phyloP scores from a whole-genome alignment of 1,140 invertebrate genomes.

The Brachionus rotundiformis region DNA sequence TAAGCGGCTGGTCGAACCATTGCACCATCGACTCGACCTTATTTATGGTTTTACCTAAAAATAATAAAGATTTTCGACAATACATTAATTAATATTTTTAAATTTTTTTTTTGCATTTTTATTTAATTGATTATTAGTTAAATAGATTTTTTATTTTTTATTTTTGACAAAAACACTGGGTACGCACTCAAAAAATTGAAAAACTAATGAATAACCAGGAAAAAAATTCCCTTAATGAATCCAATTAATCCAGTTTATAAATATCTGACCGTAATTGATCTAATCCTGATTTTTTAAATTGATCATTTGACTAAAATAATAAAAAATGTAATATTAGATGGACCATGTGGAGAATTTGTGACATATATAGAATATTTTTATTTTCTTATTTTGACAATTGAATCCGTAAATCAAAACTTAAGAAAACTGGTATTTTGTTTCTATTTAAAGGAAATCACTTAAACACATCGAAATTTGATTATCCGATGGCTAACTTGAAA shows the following conservation, averaged over 20 bases:
- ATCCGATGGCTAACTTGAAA: background rate
- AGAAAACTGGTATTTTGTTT: background rate
- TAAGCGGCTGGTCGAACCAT: no score
- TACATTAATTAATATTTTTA: no score
- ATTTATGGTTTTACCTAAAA: no score
- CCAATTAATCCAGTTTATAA: background rate
- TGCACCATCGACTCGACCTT: no score
- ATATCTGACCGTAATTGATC: background rate
- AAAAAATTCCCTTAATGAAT: background rate
- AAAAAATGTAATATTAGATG: background rate
- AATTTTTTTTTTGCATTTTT: no score
- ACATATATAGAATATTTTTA: background rate
- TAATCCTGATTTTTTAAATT: background rate
- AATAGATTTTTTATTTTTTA: no score
- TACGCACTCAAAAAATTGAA: no score
- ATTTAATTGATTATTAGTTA: no score
- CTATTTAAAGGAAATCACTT: background rate
- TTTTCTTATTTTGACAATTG: background rate
- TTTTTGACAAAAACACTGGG: no score
- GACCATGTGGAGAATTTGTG: background rate
- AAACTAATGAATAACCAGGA: background rate
- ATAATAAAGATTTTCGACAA: no score
- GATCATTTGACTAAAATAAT: background rate
- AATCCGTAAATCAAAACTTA: background rate
- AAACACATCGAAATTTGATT: background rate